Percentiles rank a stretch among this genome's conserved stretches.
Evolutionary conservation across 1,140 invertebrate species (phyloP).

Genomic region (Dendroctonus valens): DNA sequence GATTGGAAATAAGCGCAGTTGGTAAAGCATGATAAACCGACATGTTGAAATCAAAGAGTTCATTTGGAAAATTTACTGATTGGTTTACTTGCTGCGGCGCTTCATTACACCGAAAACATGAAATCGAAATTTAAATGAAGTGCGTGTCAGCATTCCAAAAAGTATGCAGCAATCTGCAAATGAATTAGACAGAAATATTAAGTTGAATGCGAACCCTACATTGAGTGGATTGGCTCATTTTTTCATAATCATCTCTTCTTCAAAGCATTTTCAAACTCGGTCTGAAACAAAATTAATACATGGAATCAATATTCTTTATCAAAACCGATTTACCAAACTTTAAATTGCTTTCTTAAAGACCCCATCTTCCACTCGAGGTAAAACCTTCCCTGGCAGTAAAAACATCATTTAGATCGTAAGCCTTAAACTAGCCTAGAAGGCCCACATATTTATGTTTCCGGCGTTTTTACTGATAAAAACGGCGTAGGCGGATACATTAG

Average conservation of each 20-base stretch:
- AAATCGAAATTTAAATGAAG: not conserved
- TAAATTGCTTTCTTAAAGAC: conserved; percentile 2
- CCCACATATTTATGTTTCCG: conserved; percentile 14
- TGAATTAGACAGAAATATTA: no score
- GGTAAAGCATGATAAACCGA: not conserved
- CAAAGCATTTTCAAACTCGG: not conserved
- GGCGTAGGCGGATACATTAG: conserved; percentile 7
- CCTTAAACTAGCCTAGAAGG: conserved; percentile 6
- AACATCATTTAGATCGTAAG: conserved; percentile 7
- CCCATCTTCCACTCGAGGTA: conserved; percentile 4
- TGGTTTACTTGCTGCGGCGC: not conserved
- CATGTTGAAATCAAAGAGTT: not conserved
- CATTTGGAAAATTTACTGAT: not conserved
- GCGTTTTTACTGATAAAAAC: conserved; percentile 12
- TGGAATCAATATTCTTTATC: not conserved
- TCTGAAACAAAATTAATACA: not conserved
- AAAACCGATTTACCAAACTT: not conserved
- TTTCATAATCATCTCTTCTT: not conserved
- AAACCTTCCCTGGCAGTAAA: conserved; percentile 16
- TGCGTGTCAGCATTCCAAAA: no score
- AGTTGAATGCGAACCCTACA: not conserved
- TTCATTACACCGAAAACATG: not conserved
- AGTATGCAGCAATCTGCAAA: no score
- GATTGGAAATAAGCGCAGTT: not conserved
- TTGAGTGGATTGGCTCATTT: not conserved